Evolutionary conservation across 1,140 invertebrate genomes (phyloP), one percentile per base, ranked within the genome.

Genomic region (Acromyrmex heyeri): DNA sequence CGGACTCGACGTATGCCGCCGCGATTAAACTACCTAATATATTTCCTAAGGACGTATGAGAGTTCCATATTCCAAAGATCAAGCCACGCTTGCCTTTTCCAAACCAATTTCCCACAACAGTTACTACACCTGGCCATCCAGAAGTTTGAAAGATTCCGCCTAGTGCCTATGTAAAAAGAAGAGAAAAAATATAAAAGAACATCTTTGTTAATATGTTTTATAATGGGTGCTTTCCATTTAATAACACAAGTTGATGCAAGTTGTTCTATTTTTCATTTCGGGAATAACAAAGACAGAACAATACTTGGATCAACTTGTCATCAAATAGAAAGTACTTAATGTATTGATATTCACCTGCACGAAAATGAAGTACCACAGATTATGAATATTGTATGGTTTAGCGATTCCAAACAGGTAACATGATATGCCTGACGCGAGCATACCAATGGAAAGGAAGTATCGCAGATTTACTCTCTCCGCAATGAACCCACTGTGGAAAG

Each of bases 1-100:
- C 97, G 0, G 93, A 95, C 92, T 98, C 97, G 8, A 99, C 98
- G 95, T 97, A 99, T 57, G 96, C 93, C 0, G 97, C 98, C 10
- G 99, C 98, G 79, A 99, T 97, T 5, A 99, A 87, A 89, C 94
- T 95, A 94, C 98, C 99, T 67, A 99, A 93, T 93, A 99, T 99
- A 94, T 99, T 99, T 44, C 99, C 99, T 14, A 99, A 96, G 0
- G 98, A 99, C 0, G 99, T 99, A 91, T 99, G 99, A 1, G 99
- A 99, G 95, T 99, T 99, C 99, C 96, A 99, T 16, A 99, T 96
- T 16, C 99, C 99, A 95, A 99, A 99, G 87, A 99, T 99, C 8
- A 99, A 95, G 27, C 99, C 99, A 94, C 97, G 96, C 94, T 98
- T 98, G 24, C 97, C 96, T 95, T 98, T 99, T 1, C 98, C 99